Percentiles rank a stretch among this genome's conserved stretches.
Conservation (phyloP, 2,797 vertebrate genomes). For the Bradypodion pumilum region DNA sequence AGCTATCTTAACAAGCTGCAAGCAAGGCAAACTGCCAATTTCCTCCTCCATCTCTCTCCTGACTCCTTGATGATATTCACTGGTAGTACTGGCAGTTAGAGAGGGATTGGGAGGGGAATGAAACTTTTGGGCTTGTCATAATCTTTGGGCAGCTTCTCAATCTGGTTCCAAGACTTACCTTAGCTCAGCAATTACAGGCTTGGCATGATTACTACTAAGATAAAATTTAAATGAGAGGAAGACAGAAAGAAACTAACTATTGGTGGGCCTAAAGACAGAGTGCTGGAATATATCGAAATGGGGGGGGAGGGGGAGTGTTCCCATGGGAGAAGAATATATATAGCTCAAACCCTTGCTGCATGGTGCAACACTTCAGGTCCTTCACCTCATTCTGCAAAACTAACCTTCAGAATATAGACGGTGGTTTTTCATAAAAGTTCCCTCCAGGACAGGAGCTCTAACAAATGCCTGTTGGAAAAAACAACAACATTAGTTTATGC, state of each 20-base stretch:
- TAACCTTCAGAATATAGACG: neutral
- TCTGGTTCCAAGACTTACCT: neutral
- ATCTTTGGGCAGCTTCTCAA: too few relatives aligned
- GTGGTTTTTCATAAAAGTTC: neutral
- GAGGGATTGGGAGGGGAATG: neutral
- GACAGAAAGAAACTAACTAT: neutral
- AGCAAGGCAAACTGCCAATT: too few relatives aligned
- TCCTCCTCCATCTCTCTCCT: too few relatives aligned
- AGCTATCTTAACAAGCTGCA: too few relatives aligned
- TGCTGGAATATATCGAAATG: neutral
- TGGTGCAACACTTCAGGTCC: neutral
- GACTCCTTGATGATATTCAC: neutral
- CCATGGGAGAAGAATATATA: neutral
- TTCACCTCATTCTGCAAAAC: neutral
- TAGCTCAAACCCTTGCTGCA: neutral
- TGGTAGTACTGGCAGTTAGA: neutral
- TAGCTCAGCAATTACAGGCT: too few relatives aligned
- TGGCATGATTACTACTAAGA: too few relatives aligned
- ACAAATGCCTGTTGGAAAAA: neutral
- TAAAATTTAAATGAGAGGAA: too few relatives aligned
- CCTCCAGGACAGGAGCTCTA: neutral
- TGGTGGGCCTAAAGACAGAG: neutral
- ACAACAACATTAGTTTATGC: neutral
- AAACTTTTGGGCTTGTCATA: neutral
- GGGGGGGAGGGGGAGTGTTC: too few relatives aligned